Evolutionary conservation across 2,888 invertebrate species (phyloP).

Genomic region (Gibbula magus): DNA sequence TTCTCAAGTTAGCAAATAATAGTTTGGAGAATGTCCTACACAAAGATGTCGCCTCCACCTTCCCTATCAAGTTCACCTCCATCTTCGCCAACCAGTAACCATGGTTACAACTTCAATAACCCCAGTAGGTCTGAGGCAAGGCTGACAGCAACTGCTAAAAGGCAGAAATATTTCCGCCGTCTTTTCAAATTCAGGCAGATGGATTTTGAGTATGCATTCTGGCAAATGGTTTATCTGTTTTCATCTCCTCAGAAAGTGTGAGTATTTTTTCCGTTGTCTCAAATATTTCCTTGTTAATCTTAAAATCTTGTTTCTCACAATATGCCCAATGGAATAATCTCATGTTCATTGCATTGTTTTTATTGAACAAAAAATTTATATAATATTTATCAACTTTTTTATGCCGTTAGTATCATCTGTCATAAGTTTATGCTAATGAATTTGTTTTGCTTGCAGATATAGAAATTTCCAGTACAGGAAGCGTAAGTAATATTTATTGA

Average conservation of each 20-base stretch:
- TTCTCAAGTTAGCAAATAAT: too few relatives aligned
- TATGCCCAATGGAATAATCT: not conserved
- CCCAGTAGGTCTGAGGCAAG: constrained; percentile 48
- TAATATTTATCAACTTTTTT: not conserved
- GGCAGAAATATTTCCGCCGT: constrained; percentile 80
- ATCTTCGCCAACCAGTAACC: constrained; percentile 48
- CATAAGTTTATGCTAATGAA: too few relatives aligned
- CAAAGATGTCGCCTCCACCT: constrained; percentile 63
- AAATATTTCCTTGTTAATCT: not conserved
- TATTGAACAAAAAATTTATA: not conserved
- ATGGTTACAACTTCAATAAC: constrained; percentile 34
- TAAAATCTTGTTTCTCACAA: not conserved
- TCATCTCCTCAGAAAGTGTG: constrained; percentile 94
- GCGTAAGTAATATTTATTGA: constrained; percentile 83
- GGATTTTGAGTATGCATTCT: constrained; percentile 99
- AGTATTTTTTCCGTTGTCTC: constrained; percentile 31
- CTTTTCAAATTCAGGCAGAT: constrained; percentile 91
- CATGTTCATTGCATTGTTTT: not conserved
- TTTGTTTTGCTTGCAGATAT: constrained; percentile 78
- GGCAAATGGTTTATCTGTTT: constrained; percentile 98
- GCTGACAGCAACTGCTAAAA: constrained; percentile 86
- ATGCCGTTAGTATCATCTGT: not conserved
- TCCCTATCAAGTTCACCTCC: constrained; percentile 57
- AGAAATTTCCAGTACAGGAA: constrained; percentile 97
- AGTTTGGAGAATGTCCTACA: constrained; percentile 30